Evolutionary conservation across 2,113 vertebrate species (phyloP).

Genomic region (Pseudois nayaur): DNA sequence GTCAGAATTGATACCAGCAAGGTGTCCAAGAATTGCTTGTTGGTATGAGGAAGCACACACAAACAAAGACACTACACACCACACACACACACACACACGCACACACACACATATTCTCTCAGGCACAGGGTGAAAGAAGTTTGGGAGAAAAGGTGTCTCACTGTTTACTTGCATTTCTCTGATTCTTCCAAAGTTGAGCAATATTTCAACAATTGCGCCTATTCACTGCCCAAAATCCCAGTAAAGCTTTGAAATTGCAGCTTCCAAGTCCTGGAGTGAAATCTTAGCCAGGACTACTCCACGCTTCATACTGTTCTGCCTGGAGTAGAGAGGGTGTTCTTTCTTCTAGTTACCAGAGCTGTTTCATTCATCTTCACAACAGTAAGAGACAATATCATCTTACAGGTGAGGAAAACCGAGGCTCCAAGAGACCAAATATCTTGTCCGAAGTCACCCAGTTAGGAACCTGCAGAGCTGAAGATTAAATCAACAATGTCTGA

Average conservation of each 20-base stretch:
- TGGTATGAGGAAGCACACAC: background rate
- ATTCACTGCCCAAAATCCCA: background rate
- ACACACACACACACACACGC: background rate
- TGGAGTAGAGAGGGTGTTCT: background rate
- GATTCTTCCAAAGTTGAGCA: background rate
- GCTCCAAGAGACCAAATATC: background rate
- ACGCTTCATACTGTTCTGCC: background rate
- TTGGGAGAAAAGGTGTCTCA: background rate
- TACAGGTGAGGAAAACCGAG: background rate
- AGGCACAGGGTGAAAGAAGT: background rate
- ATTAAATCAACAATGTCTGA: background rate
- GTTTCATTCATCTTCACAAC: background rate
- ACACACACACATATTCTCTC: background rate
- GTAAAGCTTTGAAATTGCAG: background rate
- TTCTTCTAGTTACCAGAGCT: background rate
- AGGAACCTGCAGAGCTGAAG: background rate
- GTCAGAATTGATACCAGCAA: background rate
- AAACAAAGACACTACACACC: background rate
- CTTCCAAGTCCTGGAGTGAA: background rate
- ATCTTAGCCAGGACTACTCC: background rate
- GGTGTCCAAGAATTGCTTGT: background rate
- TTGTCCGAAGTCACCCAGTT: background rate
- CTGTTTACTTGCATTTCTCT: background rate
- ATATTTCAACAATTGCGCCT: background rate
- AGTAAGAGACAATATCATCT: background rate